Percentiles rank a stretch among this genome's conserved stretches.
phyloP scores from a whole-genome alignment of 2,113 vertebrate genomes.

The Lethenteron camtschaticum region DNA sequence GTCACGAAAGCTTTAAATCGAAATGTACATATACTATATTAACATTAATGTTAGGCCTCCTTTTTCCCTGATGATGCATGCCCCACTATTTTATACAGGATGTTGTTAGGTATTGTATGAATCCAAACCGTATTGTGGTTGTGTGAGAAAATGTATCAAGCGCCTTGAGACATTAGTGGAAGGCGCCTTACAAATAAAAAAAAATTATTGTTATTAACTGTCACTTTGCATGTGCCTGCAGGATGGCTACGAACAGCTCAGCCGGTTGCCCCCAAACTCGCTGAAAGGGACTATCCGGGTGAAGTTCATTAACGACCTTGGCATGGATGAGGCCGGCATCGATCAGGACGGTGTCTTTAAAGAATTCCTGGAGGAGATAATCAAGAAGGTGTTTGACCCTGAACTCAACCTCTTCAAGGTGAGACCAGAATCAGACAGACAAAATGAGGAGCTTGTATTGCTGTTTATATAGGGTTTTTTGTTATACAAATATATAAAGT shows the following conservation, averaged over 20 bases:
- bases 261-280: constrained; percentile 65
- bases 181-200: not conserved
- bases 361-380: constrained; percentile 94
- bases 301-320: constrained; percentile 89
- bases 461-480: not conserved
- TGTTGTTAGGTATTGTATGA: too few relatives aligned
- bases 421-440: not conserved
- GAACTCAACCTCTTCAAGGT: constrained; percentile 94
- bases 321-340: constrained; percentile 85
- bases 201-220: too few relatives aligned
- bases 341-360: constrained; percentile 97
- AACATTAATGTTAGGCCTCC: too few relatives aligned
- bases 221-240: constrained; percentile 13
- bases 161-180: too few relatives aligned
- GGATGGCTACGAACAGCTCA: constrained; percentile 89
- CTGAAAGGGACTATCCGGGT: constrained; percentile 95
- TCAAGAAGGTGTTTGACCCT: constrained; percentile 92
- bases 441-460: not conserved
- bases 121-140: too few relatives aligned
- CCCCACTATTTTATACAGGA: too few relatives aligned
- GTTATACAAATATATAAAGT: not conserved
- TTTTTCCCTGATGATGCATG: too few relatives aligned
- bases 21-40: too few relatives aligned
- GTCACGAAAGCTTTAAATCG: too few relatives aligned
- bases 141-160: too few relatives aligned